A percentile compares a stretch with the other conserved stretches of the same genome.
Conservation (phyloP, 2,113 vertebrate genomes). For the Hippopotamus amphibius region DNA sequence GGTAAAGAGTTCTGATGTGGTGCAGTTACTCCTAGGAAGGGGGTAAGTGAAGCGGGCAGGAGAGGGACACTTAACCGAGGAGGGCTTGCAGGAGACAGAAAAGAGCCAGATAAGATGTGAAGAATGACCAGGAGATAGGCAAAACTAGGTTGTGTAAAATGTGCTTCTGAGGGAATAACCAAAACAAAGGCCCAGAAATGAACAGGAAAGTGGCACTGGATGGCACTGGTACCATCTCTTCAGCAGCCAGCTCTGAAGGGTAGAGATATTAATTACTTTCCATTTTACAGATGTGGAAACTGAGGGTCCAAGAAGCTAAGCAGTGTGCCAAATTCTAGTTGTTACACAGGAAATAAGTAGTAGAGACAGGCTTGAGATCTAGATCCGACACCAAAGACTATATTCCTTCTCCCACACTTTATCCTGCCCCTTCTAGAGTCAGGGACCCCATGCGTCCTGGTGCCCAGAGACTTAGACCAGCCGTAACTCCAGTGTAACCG, state of each 20-base stretch:
- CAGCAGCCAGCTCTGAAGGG: background rate
- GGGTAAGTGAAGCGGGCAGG: too few species aligned
- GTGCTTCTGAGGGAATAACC: background rate
- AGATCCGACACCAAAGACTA: background rate
- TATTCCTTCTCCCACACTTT: background rate
- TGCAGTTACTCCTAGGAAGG: background rate
- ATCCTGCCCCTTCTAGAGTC: background rate
- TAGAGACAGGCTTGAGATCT: background rate
- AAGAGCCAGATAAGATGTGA: background rate
- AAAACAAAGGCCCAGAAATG: background rate
- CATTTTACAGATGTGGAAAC: background rate
- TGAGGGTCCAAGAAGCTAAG: background rate
- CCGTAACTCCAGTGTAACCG: background rate
- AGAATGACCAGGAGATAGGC: background rate
- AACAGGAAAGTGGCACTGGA: background rate
- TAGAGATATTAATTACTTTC: background rate
- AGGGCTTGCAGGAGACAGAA: background rate
- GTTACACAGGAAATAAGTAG: background rate
- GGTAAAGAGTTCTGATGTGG: background rate
- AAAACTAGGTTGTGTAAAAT: background rate
- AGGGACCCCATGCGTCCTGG: background rate
- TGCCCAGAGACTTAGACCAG: background rate
- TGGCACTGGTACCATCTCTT: background rate
- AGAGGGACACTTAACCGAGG: too few species aligned
- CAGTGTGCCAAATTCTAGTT: background rate